Evolutionary conservation across 64 coral and sea anemone species (phyloP).

Genomic region (Orbicella faveolata): DNA sequence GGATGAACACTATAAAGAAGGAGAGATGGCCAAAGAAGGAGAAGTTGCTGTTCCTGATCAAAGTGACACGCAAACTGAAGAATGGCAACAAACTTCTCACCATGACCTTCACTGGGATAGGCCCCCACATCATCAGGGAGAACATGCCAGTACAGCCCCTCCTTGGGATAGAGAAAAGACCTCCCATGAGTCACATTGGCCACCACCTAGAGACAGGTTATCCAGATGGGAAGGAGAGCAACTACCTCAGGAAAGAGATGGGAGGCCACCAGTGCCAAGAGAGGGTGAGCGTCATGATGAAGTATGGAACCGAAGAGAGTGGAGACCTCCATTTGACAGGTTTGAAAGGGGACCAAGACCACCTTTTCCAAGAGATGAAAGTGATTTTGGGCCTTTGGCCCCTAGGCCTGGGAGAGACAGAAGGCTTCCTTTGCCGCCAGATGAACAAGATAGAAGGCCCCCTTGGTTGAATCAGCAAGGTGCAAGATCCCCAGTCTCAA

Average conservation of each 20-base stretch:
- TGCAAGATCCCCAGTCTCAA: background rate
- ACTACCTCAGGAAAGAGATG: slow-evolving; percentile 21
- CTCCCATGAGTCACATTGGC: slow-evolving; percentile 2
- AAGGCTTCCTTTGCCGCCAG: background rate
- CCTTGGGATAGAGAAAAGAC: background rate
- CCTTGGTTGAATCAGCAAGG: slow-evolving; percentile 3
- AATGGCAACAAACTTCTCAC: slow-evolving; percentile 19
- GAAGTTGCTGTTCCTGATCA: background rate
- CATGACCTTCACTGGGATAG: slow-evolving; percentile 3
- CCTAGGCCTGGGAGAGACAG: background rate
- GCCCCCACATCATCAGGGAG: background rate
- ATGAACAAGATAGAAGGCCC: background rate
- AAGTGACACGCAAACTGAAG: background rate
- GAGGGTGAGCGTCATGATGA: background rate
- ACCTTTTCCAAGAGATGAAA: slow-evolving; percentile 15
- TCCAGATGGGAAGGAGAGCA: background rate
- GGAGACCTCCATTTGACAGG: background rate
- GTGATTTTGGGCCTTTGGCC: background rate
- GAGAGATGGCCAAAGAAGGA: background rate
- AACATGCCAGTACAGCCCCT: background rate
- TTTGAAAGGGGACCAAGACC: slow-evolving; percentile 5
- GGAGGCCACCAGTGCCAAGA: slow-evolving; percentile 14
- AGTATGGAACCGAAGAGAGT: slow-evolving; percentile 17
- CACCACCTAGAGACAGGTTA: background rate
- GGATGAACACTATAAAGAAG: background rate